Evolutionary conservation across 2,888 invertebrate genomes (phyloP), one percentile per base, ranked within the genome.

Genomic region (Lamproptera curius): DNA sequence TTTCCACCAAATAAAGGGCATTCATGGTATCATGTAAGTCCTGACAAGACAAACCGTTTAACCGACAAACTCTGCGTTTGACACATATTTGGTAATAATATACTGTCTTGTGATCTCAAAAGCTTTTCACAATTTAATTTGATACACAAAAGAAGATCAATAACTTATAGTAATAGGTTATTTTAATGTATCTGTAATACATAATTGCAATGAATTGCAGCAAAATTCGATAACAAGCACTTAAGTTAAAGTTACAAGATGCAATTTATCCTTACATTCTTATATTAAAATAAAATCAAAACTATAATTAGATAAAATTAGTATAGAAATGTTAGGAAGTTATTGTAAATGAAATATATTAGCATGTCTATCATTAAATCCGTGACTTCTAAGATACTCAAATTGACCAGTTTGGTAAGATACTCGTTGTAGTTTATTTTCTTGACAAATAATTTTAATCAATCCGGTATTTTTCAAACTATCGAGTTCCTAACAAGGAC

Each of bases 371-470:
- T 46, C 36, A 28, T 37, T 42, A 45, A 45, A 48, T 50, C 48
- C 45, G 47, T 10, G 48, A 45, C 28, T n/a, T 34, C 48, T n/a
- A n/a, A n/a, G n/a, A n/a, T n/a, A n/a, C n/a, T n/a, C n/a, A n/a
- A n/a, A n/a, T n/a, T n/a, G n/a, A n/a, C 53, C 41, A 43, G 50
- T 53, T 51, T 50, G 26, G 23, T 13, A 14, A 46, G 42, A 33
- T 41, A 16, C 46, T 43, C 35, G 46, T 46, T 50, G 42, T 28
- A 28, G 49, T 46, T 44, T 46, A 33, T 37, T 47, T 26, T 36
- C 16, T 33, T n/a, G 23, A n/a, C n/a, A 40, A 10, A 2, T 15
- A 3, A n/a, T n/a, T 11, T 11, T 11, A 6, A n/a, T 9, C 11
- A 31, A 31, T 31, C 31, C 31, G 31, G 31, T 31, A 31, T 31